phyloP scores from a whole-genome alignment of 2,797 vertebrate genomes.

The Hapalemur alaotrensis region DNA sequence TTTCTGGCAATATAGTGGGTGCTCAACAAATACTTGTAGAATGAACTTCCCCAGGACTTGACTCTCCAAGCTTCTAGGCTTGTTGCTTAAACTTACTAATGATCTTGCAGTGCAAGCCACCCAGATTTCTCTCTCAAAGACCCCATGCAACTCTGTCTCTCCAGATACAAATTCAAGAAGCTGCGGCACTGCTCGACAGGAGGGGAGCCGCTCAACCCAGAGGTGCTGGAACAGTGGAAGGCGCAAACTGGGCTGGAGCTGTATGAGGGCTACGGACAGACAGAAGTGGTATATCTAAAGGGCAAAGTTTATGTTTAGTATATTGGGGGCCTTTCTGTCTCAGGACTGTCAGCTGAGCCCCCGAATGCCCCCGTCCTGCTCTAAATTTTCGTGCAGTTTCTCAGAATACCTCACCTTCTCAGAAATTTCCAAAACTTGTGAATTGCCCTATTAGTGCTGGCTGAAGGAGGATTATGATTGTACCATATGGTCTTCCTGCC shows the following conservation, averaged over 20 bases:
- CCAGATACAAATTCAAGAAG: slow-evolving; percentile 82
- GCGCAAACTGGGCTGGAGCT: slow-evolving; percentile 84
- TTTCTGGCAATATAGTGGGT: neutral
- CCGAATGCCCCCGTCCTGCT: neutral
- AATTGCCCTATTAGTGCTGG: neutral
- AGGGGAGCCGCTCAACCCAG: slow-evolving; percentile 86
- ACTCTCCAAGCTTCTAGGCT: neutral
- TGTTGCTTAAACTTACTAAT: neutral
- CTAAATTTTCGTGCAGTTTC: neutral
- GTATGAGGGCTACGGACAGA: slow-evolving; percentile 88
- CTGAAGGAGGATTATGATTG: neutral
- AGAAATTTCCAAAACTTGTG: neutral
- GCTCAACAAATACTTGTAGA: neutral
- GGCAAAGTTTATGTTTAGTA: neutral
- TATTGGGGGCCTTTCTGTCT: neutral
- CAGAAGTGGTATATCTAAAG: slow-evolving; percentile 81
- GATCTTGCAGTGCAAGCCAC: neutral
- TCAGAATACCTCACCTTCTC: neutral
- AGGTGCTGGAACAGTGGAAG: slow-evolving; percentile 84
- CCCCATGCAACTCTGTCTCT: neutral
- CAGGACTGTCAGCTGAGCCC: neutral
- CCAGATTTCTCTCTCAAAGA: neutral
- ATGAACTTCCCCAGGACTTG: neutral
- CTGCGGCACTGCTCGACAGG: slow-evolving; percentile 82
- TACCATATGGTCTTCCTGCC: neutral